Base-by-base conservation (phyloP, 23 tunicate species). In the Phallusia fumigata region DNA sequence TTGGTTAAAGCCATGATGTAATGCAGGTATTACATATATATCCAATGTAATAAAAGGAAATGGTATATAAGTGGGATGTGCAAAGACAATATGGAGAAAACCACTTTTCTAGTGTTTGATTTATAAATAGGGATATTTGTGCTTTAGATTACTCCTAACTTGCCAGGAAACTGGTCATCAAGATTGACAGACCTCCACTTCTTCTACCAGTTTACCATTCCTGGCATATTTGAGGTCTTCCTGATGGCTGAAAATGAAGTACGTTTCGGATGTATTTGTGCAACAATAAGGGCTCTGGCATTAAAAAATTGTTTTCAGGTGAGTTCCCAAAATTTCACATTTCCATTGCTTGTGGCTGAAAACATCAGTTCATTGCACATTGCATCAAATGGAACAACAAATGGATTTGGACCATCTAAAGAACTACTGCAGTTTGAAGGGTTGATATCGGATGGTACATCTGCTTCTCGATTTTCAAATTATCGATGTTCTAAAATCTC, bases 171-270 rank as follows among this genome's bases (percentile, higher is more conserved):
- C 47, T 40, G 47, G 47, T 5, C 8, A 40, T 3, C 10, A 40
- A 40, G 47, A 40, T 40, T 10, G 47, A 40, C 47, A 3, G 10
- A 40, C 5, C 47, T 10, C 28, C 13, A 58, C 13, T 58, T 58
- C 13, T 58, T 24, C 69, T 16, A 58, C 28, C 28, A 6, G 8
- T 58, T 58, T 13, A 58, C 16, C 26, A 58, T 24, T 16, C 69
- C 69, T 13, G 69, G 69, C 3, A 58, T 6, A 58, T 58, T 21
- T 24, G 28, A 21, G 5, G 28, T 58, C 28, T 58, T 22, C 16
- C 28, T 58, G 69, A 58, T 58, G 69, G 69, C 69, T 24, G 69
- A 58, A 58, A 58, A 58, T 58, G 69, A 58, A 58, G 69, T 58
- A 58, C 16, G 28, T 58, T 58, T 58, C 47, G 8, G 8, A 40